These are phyloP conservation scores for Phyllostomus hastatus DNA, from an alignment of 2,113 vertebrate genomes.

Conservation along the genomic window DNA sequence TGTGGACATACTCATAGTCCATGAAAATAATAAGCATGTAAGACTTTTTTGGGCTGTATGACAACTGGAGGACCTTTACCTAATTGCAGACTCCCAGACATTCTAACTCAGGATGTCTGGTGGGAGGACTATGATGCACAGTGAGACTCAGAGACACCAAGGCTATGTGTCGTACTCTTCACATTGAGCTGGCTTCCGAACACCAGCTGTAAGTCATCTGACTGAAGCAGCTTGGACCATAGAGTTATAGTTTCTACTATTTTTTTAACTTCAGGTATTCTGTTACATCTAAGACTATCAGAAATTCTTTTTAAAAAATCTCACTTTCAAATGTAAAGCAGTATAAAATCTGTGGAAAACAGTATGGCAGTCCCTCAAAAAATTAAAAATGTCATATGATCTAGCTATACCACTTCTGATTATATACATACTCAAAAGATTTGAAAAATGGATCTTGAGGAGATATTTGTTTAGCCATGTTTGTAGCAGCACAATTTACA, in stretches of 20 bases:
- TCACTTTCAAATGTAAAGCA: neutral
- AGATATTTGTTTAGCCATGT: neutral
- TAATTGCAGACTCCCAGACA: neutral
- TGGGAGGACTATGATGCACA: neutral
- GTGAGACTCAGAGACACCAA: neutral
- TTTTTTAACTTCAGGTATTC: neutral
- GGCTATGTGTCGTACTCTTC: neutral
- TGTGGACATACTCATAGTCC: neutral
- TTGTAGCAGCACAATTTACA: neutral
- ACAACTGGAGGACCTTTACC: neutral
- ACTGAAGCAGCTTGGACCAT: neutral
- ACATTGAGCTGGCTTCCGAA: neutral
- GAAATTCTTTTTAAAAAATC: neutral
- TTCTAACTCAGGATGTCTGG: neutral
- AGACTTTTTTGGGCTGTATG: neutral
- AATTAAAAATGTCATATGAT: neutral
- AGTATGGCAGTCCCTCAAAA: neutral
- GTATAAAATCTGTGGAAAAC: neutral
- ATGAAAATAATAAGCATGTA: neutral
- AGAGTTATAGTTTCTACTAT: neutral
- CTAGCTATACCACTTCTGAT: neutral
- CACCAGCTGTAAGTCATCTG: slow-evolving; percentile 7
- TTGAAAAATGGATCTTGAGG: neutral
- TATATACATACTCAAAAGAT: neutral
- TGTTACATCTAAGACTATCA: neutral